Base-by-base conservation (phyloP, 92 coral and sea anemone genomes). In the Zoanthus sansibaricus region DNA sequence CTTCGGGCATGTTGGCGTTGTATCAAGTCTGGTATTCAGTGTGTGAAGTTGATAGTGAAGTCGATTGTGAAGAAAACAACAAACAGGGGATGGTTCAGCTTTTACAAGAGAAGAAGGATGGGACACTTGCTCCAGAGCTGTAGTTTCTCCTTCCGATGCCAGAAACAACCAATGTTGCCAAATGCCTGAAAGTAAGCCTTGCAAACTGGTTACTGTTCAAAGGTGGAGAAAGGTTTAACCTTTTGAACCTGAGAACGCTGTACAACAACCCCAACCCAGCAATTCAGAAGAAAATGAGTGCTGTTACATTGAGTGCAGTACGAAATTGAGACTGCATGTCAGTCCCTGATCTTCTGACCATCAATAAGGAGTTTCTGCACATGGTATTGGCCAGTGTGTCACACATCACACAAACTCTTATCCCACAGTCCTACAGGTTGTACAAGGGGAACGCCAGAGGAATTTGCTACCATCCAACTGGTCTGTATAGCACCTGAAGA, bases 171-270 rank as follows among this genome's bases (percentile, higher is more conserved):
- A 74, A 85, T 58, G 62, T 82, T 48, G 91, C 76, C 6, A 89
- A 89, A 44, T 89, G 91, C 84, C 31, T 83, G 46, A 89, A 89
- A 74, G 75, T n/a, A 14, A 75, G 84, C 88, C 25, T 88, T 66
- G 89, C 89, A 2, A 89, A 84, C 89, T 89, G 92, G 89, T 89
- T 89, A 75, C 14, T 89, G 54, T 84, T 32, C 72, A 77, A 85
- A 18, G 70, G 12, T 7, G 86, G 87, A n/a, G 92, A 89, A 71
- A 68, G 89, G 48, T 89, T 89, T 61, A 89, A 85, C 68, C 82
- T 89, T 42, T 89, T 89, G 4, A 89, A 89, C 76, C 69, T 78
- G 15, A 67, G 86, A 30, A 47, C 64, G 6, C 74, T 85, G 67
- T 85, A 76, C 92, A 89, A 85, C 51, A 89, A 89, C 73, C 76